Base-by-base conservation (phyloP, 2,888 invertebrate species). In the Slavum lentiscoides region DNA sequence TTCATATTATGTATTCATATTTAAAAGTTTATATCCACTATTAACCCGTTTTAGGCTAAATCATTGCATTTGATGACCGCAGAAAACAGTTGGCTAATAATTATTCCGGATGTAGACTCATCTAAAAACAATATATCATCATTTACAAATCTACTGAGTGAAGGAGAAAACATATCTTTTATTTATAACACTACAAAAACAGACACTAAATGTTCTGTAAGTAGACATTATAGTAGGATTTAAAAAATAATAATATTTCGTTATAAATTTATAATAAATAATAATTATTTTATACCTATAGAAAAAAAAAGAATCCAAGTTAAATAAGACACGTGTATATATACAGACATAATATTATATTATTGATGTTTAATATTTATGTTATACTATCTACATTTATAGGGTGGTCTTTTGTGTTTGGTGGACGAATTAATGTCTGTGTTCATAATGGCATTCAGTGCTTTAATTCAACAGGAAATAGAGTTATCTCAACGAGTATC, bases 131-230 rank as follows among this genome's bases (percentile, higher is more conserved):
- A 91, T 84, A 85, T 91, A 8, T 86, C 89, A 8, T 86, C 89
- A 0, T 88, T 92, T 39, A 87, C 90, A 64, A 88, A 89, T 83
- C 86, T 91, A 0, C 86, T 93, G 43, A 88, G 88, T 19, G 94
- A 94, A 85, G 95, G 95, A 0, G 93, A 93, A 84, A 94, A 95
- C 85, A 87, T 94, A 13, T 94, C 94, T 0, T 94, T 93, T 85
- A 88, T 93, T 21, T 91, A 91, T 83, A 94, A 94, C 85, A 87
- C 88, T 30, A 92, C 93, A 0, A 84, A 84, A 0, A 86, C 87
- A 21, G 86, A 87, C 53, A 84, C 86, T 43, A 86, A 87, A 53
- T 93, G 92, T 85, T 87, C 87, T 88, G 92, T 92, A 86, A 85
- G 85, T 84, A 55, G 1, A 43, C 2, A 62, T 17, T 77, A 66